These are phyloP conservation scores for Scatophagus argus DNA, from an alignment of 2,113 vertebrate species.

Conservation along the genomic window DNA sequence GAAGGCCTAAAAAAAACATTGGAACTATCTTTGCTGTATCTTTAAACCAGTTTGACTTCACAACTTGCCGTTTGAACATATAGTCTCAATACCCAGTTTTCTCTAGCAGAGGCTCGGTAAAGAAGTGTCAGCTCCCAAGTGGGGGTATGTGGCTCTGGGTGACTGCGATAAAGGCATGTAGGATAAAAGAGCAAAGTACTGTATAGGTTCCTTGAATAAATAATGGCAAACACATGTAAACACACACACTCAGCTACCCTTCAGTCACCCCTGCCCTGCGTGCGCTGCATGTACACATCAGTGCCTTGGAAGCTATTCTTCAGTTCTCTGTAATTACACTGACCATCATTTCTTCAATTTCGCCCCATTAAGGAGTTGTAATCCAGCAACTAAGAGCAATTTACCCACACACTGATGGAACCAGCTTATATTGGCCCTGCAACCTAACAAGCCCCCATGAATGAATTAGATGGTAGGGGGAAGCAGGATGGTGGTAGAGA, in stretches of 20 bases:
- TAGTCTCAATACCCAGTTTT: not conserved
- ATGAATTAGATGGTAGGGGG: conserved; percentile 58
- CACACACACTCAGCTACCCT: conserved; percentile 33
- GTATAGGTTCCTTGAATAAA: conserved; percentile 48
- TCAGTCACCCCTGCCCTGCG: conserved; percentile 11
- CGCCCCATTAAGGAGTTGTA: conserved; percentile 77
- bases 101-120: not conserved
- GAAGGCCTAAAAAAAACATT: too few relatives aligned
- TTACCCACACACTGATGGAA: conserved; percentile 68
- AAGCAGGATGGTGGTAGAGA: not conserved
- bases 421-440: conserved; percentile 49
- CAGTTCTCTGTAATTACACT: conserved; percentile 81
- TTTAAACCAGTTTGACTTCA: too few relatives aligned
- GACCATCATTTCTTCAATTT: conserved; percentile 69
- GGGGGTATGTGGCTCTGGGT: not conserved
- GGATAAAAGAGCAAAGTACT: conserved; percentile 1
- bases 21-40: too few relatives aligned
- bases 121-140: conserved; percentile 14
- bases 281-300: conserved; percentile 40
- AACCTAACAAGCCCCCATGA: conserved; percentile 65
- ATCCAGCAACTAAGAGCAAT: conserved; percentile 73
- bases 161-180: conserved; percentile 14
- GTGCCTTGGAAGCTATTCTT: conserved; percentile 57
- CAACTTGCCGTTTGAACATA: not conserved
- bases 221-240: conserved; percentile 64